phyloP scores from a whole-genome alignment of 1,140 invertebrate species.

The Ooceraea biroi region DNA sequence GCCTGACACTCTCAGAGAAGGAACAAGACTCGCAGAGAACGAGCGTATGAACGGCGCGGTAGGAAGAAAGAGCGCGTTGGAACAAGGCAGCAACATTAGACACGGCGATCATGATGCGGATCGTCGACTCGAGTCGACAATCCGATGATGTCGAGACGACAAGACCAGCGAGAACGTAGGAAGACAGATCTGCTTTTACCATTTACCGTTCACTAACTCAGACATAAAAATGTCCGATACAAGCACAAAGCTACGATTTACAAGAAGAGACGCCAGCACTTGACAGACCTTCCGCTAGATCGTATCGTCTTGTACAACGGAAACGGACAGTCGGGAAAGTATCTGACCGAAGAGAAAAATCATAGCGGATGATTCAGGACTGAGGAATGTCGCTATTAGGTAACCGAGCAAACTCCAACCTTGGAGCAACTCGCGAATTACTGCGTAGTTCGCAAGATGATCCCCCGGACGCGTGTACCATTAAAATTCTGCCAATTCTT shows the following conservation, averaged over 20 bases:
- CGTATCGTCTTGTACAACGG: neutral
- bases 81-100: constrained; percentile 44
- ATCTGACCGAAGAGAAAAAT: constrained; percentile 25
- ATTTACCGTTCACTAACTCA: no score
- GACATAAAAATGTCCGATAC: no score
- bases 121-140: constrained; percentile 4
- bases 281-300: neutral
- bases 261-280: neutral
- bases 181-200: neutral
- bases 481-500: neutral
- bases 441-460: constrained; percentile 24
- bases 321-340: neutral
- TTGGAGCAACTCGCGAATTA: constrained; percentile 10
- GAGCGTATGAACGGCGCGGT: constrained; percentile 10
- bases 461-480: neutral
- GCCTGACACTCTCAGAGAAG: constrained; percentile 63
- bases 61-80: constrained; percentile 17
- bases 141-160: neutral
- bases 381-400: constrained; percentile 33
- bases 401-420: constrained; percentile 43
- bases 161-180: neutral
- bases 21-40: constrained; percentile 44
- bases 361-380: constrained; percentile 29
- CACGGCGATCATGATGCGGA: constrained; percentile 5
- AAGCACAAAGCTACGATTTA: neutral